A percentile compares a stretch with the other conserved stretches of the same genome.
Conservation (phyloP, 2,113 vertebrate genomes). For the Heptranchias perlo region DNA sequence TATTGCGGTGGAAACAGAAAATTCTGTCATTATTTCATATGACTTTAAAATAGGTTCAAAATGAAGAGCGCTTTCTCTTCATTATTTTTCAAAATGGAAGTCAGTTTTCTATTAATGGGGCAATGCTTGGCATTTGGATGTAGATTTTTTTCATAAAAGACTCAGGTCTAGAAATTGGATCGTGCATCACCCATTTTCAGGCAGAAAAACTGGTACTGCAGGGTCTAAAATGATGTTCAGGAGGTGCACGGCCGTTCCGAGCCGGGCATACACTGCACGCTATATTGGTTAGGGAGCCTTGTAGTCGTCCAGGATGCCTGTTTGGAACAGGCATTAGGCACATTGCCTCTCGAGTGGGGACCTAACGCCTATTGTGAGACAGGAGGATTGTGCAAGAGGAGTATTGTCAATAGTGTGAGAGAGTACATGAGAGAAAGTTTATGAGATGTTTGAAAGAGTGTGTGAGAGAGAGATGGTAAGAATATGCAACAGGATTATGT, state of each 20-base stretch:
- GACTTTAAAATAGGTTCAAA: not conserved
- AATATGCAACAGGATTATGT: not conserved
- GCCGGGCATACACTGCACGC: not conserved
- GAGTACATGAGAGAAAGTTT: not conserved
- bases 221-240: not conserved
- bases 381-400: not conserved
- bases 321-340: too few relatives aligned
- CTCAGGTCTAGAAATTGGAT: not conserved
- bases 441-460: not conserved
- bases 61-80: not conserved
- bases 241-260: not conserved
- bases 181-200: not conserved
- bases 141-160: not conserved
- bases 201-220: not conserved
- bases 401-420: not conserved
- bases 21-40: not conserved
- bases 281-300: not conserved
- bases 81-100: not conserved
- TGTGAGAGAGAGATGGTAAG: not conserved
- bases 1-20: not conserved
- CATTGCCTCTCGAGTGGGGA: not conserved
- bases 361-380: not conserved
- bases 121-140: too few relatives aligned
- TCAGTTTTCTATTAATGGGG: too few relatives aligned
- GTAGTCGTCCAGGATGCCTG: not conserved